Conservation (phyloP, 2,113 vertebrate genomes). For the Oryzias curvinotus region DNA sequence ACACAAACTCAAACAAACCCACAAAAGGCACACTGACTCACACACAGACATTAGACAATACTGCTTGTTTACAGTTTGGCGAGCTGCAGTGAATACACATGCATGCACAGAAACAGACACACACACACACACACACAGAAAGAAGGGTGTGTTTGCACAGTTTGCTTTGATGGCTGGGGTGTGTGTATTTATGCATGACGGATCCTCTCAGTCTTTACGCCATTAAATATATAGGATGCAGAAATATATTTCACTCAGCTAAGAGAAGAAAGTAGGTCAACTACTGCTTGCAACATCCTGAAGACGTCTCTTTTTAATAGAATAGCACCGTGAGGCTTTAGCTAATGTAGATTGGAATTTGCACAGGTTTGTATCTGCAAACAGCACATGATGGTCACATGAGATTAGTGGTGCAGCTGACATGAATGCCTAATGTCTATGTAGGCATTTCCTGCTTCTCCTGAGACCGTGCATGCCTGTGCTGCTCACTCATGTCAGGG, state of each 20-base stretch:
- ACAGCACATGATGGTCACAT: conserved; percentile 3
- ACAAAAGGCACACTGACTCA: conserved; percentile 77
- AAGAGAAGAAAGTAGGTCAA: conserved; percentile 63
- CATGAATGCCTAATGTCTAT: conserved; percentile 38
- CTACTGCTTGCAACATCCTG: conserved; percentile 45
- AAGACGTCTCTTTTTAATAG: too few relatives aligned
- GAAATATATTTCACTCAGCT: conserved; percentile 30
- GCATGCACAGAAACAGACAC: conserved; percentile 67
- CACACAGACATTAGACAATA: conserved; percentile 80
- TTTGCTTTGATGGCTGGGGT: conserved; percentile 61
- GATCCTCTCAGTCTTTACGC: conserved; percentile 50
- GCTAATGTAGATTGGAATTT: not conserved
- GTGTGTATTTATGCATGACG: conserved; percentile 41
- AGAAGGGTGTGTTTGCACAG: conserved; percentile 69
- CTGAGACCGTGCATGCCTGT: conserved; percentile 37
- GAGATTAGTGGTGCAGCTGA: conserved; percentile 49
- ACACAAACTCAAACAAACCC: conserved; percentile 78
- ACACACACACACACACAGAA: conserved; percentile 41
- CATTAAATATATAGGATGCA: conserved; percentile 47
- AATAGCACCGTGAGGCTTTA: too few relatives aligned
- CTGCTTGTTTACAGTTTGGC: conserved; percentile 82
- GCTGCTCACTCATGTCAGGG: conserved; percentile 24
- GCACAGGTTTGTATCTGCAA: not conserved
- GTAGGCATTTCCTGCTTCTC: conserved; percentile 66
- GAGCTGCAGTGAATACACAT: conserved; percentile 68